phyloP scores from a whole-genome alignment of 2,113 vertebrate genomes.

The Delphinapterus leucas region DNA sequence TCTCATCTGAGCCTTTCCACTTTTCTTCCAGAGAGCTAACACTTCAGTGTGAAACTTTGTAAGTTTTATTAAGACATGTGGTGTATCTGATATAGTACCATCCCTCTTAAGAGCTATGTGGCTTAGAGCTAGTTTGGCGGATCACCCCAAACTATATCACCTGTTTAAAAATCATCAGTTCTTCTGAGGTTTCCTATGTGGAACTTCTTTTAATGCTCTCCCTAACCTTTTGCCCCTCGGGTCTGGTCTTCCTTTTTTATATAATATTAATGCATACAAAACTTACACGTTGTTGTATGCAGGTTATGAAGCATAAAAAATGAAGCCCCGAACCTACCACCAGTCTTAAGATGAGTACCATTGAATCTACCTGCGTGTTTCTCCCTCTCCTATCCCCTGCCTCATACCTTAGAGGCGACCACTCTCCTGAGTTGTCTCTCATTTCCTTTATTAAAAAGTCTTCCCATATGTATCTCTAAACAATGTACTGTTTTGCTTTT shows the following conservation, averaged over 20 bases:
- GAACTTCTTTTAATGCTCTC: constrained; percentile 11
- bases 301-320: constrained; percentile 25
- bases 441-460: constrained; percentile 8
- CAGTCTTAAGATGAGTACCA: neutral
- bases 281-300: neutral
- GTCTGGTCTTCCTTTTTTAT: constrained; percentile 17
- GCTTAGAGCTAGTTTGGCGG: neutral
- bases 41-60: neutral
- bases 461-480: neutral
- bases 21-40: constrained; percentile 20
- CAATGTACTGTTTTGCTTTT: neutral
- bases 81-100: neutral
- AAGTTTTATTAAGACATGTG: neutral
- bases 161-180: neutral
- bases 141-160: neutral
- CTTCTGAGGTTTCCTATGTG: neutral
- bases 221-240: neutral
- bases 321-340: neutral
- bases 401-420: neutral
- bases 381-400: neutral
- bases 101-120: neutral
- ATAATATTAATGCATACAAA: constrained; percentile 27
- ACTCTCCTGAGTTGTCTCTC: neutral
- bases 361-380: neutral
- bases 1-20: constrained; percentile 28